A percentile compares a stretch with the other conserved stretches of the same genome.
Conservation (phyloP, 1,140 invertebrate species). For the Microplitis mediator region DNA sequence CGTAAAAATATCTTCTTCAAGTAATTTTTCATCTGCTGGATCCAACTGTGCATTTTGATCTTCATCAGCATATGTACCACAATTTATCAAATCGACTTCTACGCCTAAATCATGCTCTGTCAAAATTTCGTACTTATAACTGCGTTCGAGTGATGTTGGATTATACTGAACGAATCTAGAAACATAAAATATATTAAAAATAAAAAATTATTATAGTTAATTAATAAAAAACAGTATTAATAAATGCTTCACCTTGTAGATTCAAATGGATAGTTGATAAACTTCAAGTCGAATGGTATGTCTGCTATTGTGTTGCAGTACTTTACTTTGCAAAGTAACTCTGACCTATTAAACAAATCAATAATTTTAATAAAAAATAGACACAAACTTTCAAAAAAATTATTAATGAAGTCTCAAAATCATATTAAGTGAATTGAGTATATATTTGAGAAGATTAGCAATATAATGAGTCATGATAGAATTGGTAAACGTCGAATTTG, state of each 20-base stretch:
- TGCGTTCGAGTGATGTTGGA: constrained; percentile 89
- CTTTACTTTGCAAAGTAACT: constrained; percentile 90
- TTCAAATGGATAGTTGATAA: constrained; percentile 96
- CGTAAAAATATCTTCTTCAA: constrained; percentile 92
- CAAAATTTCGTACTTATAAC: constrained; percentile 94
- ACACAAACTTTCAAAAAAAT: too few relatives aligned
- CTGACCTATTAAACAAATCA: constrained; percentile 70
- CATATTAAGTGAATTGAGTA: too few relatives aligned
- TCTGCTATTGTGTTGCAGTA: constrained; percentile 96
- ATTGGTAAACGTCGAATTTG: too few relatives aligned
- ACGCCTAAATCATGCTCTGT: constrained; percentile 97
- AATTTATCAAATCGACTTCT: constrained; percentile 94
- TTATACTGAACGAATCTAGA: constrained; percentile 93
- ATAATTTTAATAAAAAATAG: constrained; percentile 1
- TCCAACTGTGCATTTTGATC: constrained; percentile 77
- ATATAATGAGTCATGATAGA: too few relatives aligned
- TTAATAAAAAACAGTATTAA: too few relatives aligned
- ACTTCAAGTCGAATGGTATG: constrained; percentile 98
- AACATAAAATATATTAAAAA: constrained; percentile 15
- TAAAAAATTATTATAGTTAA: too few relatives aligned
- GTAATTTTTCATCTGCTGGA: constrained; percentile 87
- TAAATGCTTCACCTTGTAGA: constrained; percentile 75
- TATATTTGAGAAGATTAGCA: too few relatives aligned
- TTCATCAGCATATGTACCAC: constrained; percentile 88
- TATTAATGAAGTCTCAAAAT: too few relatives aligned